Conservation (phyloP, 1,140 invertebrate genomes). For the Drosophila melanogaster region DNA sequence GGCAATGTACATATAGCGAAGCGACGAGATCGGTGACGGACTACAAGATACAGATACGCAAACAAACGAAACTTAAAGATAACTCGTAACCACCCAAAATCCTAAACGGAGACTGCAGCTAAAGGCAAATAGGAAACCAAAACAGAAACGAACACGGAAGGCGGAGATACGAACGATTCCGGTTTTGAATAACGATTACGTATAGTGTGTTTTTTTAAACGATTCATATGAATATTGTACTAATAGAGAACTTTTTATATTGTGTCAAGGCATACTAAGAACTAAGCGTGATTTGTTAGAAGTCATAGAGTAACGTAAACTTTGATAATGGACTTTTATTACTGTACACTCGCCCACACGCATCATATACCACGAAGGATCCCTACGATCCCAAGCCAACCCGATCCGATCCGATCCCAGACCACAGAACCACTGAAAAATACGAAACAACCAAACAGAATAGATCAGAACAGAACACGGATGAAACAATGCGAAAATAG, state of each 20-base stretch:
- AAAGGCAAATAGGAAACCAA: constrained; percentile 48
- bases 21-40: constrained; percentile 39
- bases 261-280: constrained; percentile 65
- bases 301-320: constrained; percentile 69
- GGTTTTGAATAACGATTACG: constrained; percentile 46
- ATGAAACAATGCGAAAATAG: constrained; percentile 58
- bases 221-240: constrained; percentile 68
- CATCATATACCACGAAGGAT: constrained; percentile 14
- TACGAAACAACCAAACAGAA: constrained; percentile 2
- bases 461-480: constrained; percentile 14
- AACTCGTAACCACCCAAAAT: constrained; percentile 82
- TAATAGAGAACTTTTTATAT: constrained; percentile 79
- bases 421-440: constrained; percentile 1
- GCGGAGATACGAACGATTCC: constrained; percentile 16
- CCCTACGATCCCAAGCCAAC: constrained; percentile 12
- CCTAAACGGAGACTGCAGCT: constrained; percentile 80
- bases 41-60: constrained; percentile 63
- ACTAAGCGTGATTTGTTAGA: constrained; percentile 77
- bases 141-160: constrained; percentile 14
- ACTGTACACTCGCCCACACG: constrained; percentile 48
- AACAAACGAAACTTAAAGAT: constrained; percentile 76
- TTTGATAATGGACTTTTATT: constrained; percentile 79
- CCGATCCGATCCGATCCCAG: constrained; percentile 1
- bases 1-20: constrained; percentile 42
- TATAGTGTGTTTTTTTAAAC: constrained; percentile 76